These are phyloP conservation scores for Archips xylosteana DNA, from an alignment of 2,888 invertebrate genomes.

Conservation along the genomic window DNA sequence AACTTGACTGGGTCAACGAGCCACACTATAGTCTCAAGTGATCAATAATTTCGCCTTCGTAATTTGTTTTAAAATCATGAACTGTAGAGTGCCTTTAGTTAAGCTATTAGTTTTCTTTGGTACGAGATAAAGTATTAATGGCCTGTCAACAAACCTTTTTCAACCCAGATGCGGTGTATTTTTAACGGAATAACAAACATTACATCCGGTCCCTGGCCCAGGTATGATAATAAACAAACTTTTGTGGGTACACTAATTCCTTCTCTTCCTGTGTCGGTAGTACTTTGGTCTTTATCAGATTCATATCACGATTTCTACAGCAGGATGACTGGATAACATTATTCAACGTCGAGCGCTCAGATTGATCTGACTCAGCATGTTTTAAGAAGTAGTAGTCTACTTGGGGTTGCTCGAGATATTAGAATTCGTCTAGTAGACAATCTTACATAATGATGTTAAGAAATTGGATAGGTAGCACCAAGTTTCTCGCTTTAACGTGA, in stretches of 20 bases:
- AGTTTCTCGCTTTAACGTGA: constrained; percentile 50
- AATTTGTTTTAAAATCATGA: constrained; percentile 13
- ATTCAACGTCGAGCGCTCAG: constrained; percentile 15
- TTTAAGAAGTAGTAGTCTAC: constrained; percentile 10
- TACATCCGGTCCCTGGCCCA: constrained; percentile 59
- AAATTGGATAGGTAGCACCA: constrained; percentile 37
- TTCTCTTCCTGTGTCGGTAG: constrained; percentile 30
- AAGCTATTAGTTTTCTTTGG: background rate
- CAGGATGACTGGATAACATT: constrained; percentile 28
- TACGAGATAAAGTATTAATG: constrained; percentile 16
- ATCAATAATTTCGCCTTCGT: constrained; percentile 12
- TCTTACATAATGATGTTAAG: constrained; percentile 36
- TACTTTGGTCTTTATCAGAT: constrained; percentile 20
- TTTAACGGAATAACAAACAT: constrained; percentile 51
- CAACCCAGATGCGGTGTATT: constrained; percentile 25
- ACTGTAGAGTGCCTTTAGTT: constrained; percentile 9
- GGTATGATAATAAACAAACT: constrained; percentile 54
- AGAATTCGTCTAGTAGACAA: constrained; percentile 8
- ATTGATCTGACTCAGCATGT: constrained; percentile 17
- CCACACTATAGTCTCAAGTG: background rate
- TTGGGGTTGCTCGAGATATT: background rate
- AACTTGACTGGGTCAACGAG: constrained; percentile 17
- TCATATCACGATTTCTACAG: constrained; percentile 32
- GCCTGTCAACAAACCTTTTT: constrained; percentile 16
- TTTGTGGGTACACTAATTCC: constrained; percentile 18